Conservation (phyloP, 2,888 invertebrate species). For the Calephelis perditalis region DNA sequence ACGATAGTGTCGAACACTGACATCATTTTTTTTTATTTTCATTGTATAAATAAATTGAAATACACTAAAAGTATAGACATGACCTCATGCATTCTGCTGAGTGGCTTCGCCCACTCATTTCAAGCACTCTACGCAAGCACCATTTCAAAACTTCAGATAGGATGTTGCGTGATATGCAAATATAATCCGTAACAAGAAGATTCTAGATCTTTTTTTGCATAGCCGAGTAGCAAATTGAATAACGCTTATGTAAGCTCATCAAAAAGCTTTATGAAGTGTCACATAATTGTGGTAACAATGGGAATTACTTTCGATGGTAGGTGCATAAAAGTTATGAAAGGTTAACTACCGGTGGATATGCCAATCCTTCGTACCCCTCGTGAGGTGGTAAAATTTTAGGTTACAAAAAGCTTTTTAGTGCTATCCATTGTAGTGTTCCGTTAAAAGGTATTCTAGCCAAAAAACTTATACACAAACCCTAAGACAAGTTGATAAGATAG, state of each 20-base stretch:
- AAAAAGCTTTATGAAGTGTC: conserved; percentile 28
- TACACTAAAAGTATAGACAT: not conserved
- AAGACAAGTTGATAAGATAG: no score
- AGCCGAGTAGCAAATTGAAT: conserved; percentile 19
- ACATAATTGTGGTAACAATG: conserved; percentile 26
- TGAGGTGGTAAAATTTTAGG: no score
- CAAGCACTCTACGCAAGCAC: conserved; percentile 1
- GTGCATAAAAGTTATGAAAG: not conserved
- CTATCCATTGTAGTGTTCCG: no score
- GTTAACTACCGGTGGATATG: not conserved
- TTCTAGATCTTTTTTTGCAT: not conserved
- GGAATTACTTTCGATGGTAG: conserved; percentile 5
- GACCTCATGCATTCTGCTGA: not conserved
- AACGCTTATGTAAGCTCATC: conserved; percentile 35
- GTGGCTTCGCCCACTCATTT: conserved; percentile 6
- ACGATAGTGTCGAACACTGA: no score
- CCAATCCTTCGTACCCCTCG: no score
- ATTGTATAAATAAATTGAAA: no score
- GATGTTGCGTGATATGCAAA: conserved; percentile 16
- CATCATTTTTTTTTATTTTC: no score
- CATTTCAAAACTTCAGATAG: conserved; percentile 21
- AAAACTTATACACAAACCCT: no score
- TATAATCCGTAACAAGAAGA: conserved; percentile 17
- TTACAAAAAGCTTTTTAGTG: no score
- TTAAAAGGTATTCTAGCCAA: no score